Percentiles rank a stretch among this genome's conserved stretches.
Conservation (phyloP, 92 coral and sea anemone genomes). For the Zoanthus gigantus region DNA sequence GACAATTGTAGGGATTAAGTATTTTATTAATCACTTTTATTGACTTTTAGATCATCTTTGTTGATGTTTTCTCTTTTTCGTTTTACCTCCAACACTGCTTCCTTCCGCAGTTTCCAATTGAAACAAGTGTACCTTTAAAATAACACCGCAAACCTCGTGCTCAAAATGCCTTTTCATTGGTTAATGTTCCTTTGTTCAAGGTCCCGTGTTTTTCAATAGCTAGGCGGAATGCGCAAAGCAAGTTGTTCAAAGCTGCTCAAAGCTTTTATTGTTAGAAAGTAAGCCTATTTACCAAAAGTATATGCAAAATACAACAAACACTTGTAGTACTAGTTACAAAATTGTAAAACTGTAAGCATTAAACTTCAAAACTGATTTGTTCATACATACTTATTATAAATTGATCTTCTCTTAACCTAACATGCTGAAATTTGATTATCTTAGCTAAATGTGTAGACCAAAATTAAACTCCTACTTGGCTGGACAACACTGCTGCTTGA, state of each 20-base stretch:
- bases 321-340: no score
- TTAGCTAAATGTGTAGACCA: neutral
- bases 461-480: neutral
- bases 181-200: neutral
- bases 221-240: neutral
- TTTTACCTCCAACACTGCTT: slow-evolving; percentile 12
- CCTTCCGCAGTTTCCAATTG: slow-evolving; percentile 10
- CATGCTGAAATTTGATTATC: neutral
- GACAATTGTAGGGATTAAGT: neutral
- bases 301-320: no score
- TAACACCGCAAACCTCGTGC: neutral
- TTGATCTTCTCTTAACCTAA: neutral
- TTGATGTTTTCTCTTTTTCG: neutral
- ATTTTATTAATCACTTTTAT: neutral
- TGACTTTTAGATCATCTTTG: neutral
- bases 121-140: neutral
- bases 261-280: neutral
- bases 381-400: neutral
- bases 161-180: neutral
- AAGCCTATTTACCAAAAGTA: neutral
- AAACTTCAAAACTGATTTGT: neutral
- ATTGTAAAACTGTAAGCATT: no score
- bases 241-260: neutral
- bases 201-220: neutral
- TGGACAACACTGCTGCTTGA: neutral